A percentile compares a stretch with the other conserved stretches of the same genome.
These are phyloP conservation scores for Cotesia chilonis DNA, from an alignment of 1,140 invertebrate genomes.

Conservation along the genomic window DNA sequence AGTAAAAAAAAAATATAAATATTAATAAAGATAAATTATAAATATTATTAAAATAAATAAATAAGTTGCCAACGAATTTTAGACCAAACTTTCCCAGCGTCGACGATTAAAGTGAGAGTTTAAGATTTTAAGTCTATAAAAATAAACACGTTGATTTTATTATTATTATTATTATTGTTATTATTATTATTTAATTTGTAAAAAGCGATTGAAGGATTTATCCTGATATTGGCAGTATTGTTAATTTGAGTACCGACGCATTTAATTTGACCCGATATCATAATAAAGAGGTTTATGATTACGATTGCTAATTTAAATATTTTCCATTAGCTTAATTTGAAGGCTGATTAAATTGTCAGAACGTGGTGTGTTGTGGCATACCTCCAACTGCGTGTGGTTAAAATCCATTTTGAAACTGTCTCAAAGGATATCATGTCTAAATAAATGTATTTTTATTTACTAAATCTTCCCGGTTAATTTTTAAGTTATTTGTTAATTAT, in stretches of 20 bases:
- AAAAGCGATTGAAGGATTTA: no score
- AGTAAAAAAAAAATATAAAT: constrained; percentile 21
- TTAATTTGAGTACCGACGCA: no score
- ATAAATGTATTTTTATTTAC: no score
- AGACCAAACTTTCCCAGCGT: constrained; percentile 44
- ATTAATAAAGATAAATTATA: no score
- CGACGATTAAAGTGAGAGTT: constrained; percentile 16
- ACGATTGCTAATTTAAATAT: constrained; percentile 5
- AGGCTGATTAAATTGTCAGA: background rate
- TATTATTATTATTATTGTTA: background rate
- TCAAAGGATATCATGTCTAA: background rate
- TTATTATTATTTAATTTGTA: no score
- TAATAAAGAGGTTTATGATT: background rate
- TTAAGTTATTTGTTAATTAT: constrained; percentile 43
- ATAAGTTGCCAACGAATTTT: constrained; percentile 50
- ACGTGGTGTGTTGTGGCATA: background rate
- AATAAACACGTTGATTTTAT: background rate
- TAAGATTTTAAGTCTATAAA: background rate
- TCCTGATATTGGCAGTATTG: no score
- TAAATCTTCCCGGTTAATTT: constrained; percentile 51
- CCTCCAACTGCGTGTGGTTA: constrained; percentile 4
- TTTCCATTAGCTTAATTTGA: constrained; percentile 5
- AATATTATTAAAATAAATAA: constrained; percentile 25
- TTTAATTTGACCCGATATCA: no score
- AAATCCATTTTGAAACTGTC: constrained; percentile 10